Conservation (phyloP, 1,140 invertebrate species). For the Acromyrmex charruanus region DNA sequence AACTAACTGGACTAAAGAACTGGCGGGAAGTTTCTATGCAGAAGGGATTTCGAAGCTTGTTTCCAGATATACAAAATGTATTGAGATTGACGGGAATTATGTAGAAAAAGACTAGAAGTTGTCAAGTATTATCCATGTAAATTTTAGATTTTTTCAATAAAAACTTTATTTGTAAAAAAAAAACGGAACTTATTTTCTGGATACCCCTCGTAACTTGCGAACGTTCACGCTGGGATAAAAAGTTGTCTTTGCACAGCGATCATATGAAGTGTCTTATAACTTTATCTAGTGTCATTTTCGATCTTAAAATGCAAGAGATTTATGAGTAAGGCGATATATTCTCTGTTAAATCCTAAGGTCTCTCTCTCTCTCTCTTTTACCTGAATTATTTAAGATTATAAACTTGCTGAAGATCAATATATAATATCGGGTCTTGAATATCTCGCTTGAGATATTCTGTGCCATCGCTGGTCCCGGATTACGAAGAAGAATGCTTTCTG, state of each 20-base stretch:
- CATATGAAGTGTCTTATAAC: not conserved
- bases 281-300: not conserved
- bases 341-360: not conserved
- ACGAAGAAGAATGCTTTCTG: slow-evolving; percentile 11
- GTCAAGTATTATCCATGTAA: too few relatives aligned
- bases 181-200: too few relatives aligned
- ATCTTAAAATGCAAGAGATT: not conserved
- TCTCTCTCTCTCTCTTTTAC: not conserved
- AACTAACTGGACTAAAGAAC: too few relatives aligned
- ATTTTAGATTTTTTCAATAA: too few relatives aligned
- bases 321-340: not conserved
- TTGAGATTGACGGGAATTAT: too few relatives aligned
- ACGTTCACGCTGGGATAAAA: slow-evolving; percentile 21
- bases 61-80: too few relatives aligned
- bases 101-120: too few relatives aligned
- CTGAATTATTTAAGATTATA: not conserved
- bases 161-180: too few relatives aligned
- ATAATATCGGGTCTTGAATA: not conserved
- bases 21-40: too few relatives aligned
- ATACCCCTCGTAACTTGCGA: too few relatives aligned
- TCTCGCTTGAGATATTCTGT: not conserved
- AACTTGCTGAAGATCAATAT: not conserved
- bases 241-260: not conserved
- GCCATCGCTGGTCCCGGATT: not conserved
- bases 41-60: too few relatives aligned